phyloP scores from a whole-genome alignment of 2,888 invertebrate species.

The Coenonympha arcania region DNA sequence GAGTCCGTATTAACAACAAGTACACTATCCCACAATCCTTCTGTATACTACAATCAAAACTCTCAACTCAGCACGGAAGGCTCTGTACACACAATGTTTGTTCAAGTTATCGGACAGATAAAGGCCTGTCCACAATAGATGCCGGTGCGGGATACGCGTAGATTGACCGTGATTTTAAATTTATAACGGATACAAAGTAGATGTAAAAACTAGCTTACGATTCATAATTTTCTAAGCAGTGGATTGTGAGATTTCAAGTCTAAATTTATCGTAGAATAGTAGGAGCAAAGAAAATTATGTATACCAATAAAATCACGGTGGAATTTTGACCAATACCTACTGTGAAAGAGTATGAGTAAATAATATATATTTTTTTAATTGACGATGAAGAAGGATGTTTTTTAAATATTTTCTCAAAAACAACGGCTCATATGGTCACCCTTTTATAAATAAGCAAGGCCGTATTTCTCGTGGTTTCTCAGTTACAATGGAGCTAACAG shows the following conservation, averaged over 20 bases:
- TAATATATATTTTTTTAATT: too few species aligned
- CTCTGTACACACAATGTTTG: slow-evolving; percentile 20
- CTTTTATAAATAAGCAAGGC: slow-evolving; percentile 3
- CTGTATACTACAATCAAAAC: slow-evolving; percentile 18
- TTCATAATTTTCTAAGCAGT: too few species aligned
- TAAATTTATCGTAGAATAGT: too few species aligned
- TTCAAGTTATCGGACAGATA: slow-evolving; percentile 20
- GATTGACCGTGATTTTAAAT: not conserved
- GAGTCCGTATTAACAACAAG: too few species aligned
- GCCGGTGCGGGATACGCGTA: slow-evolving; percentile 6
- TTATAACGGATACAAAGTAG: slow-evolving; percentile 4
- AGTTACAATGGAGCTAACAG: slow-evolving; percentile 17
- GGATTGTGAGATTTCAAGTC: too few species aligned
- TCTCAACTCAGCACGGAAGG: slow-evolving; percentile 14
- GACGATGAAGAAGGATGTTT: too few species aligned
- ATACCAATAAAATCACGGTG: too few species aligned
- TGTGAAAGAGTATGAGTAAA: too few species aligned
- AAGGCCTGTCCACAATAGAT: slow-evolving; percentile 13
- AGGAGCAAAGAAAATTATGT: too few species aligned
- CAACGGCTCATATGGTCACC: not conserved
- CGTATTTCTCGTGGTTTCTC: slow-evolving; percentile 16
- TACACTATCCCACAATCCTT: slow-evolving; percentile 12
- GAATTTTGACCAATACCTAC: too few species aligned
- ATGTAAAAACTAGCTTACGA: too few species aligned
- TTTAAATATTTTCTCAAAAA: too few species aligned